Base-by-base conservation (phyloP, 1,140 invertebrate genomes). In the Theocolax elegans region DNA sequence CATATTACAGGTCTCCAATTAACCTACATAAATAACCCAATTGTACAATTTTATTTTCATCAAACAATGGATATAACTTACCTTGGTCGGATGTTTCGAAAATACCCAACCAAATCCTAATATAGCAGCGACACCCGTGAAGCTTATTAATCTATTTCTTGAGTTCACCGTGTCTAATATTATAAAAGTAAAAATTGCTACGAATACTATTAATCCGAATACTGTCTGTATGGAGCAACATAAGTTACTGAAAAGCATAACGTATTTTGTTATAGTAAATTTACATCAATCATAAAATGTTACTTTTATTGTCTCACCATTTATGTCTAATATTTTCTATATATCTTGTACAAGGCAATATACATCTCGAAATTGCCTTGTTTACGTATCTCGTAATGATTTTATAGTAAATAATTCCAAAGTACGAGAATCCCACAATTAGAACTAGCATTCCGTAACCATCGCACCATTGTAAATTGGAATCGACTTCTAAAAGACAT, bases 1-100 rank as follows among this genome's bases (percentile, higher is more conserved):
- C 90, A 92, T 15, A 92, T 76, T 0, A 98, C 92, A 1, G 91
- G 91, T 19, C 89, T 87, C 95, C 95, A 97, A 42, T 88, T 86
- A 2, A 95, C 87, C 88, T 92, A 71, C n/a, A 13, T 31, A 62
- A 68, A 46, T 35, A 62, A 51, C n/a, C n/a, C n/a, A n/a, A n/a
- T n/a, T n/a, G n/a, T n/a, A n/a, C n/a, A n/a, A n/a, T n/a, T n/a
- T n/a, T n/a, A n/a, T n/a, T n/a, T n/a, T n/a, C n/a, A n/a, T n/a
- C n/a, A n/a, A n/a, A n/a, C n/a, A 56, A 63, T 44, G 9, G n/a
- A n/a, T 40, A 15, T 1, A 56, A 48, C 13, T 31, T 49, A 71
- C 68, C 38, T 73, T 67, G 51, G 63, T 80, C 2, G 90, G 91
- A 75, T 91, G 78, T 70, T 89, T 86, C 1, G 92, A 91, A 77